Conservation (phyloP, 2,113 vertebrate species). For the Cettia cetti region DNA sequence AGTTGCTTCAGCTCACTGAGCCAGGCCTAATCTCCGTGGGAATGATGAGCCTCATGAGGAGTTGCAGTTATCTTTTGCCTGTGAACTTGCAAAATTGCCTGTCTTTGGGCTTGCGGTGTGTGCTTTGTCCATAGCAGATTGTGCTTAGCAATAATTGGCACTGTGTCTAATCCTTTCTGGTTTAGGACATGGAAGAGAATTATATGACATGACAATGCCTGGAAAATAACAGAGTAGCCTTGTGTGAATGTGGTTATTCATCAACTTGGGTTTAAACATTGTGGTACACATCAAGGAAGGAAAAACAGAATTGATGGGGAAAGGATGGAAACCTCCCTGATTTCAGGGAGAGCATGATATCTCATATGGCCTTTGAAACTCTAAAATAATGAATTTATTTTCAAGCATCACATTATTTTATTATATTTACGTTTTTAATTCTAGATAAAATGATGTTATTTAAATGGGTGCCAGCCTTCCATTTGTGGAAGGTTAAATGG, state of each 20-base stretch:
- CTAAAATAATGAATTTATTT: neutral
- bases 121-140: neutral
- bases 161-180: neutral
- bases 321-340: neutral
- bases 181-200: neutral
- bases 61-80: neutral
- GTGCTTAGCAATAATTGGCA: neutral
- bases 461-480: neutral
- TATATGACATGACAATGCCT: neutral
- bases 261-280: neutral
- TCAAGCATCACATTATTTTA: neutral
- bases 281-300: neutral
- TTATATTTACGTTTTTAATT: slow-evolving; percentile 30
- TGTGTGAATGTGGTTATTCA: neutral
- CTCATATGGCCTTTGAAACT: neutral
- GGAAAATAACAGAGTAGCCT: neutral
- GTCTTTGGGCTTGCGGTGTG: neutral
- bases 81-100: neutral
- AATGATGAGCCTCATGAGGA: neutral
- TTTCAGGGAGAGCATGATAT: neutral
- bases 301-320: neutral
- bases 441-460: neutral
- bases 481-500: neutral
- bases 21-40: neutral
- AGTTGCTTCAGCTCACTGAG: neutral